Percentiles rank a stretch among this genome's conserved stretches.
Conservation (phyloP, 30 jellyfish, hydroid and myxozoan species). For the Cassiopea xamachana region DNA sequence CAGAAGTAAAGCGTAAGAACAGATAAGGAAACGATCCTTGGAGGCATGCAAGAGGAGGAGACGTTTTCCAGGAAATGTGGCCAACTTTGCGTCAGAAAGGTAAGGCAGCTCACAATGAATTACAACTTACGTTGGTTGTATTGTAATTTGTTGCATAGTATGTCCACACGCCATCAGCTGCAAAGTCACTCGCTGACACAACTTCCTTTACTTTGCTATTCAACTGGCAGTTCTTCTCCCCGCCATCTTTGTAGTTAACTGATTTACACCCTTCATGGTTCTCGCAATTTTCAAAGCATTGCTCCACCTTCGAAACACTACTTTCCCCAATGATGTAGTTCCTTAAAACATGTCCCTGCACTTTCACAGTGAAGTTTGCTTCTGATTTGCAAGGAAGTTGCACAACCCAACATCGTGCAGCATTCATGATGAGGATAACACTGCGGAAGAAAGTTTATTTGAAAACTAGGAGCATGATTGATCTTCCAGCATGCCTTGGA, state of each 20-base stretch:
- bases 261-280: conserved; percentile 8
- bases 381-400: conserved; percentile 33
- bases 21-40: no score
- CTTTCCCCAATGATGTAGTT: not conserved
- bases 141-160: conserved; percentile 19
- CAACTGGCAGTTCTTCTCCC: conserved; percentile 14
- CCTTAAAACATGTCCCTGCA: not conserved
- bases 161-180: conserved; percentile 2
- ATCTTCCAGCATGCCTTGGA: no score
- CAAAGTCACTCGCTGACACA: not conserved
- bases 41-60: no score
- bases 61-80: no score
- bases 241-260: not conserved
- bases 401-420: conserved; percentile 12
- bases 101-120: no score
- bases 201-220: conserved; percentile 11
- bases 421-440: not conserved
- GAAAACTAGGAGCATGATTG: not conserved
- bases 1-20: no score
- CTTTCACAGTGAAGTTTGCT: conserved; percentile 3
- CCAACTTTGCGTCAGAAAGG: no score
- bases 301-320: not conserved
- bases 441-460: not conserved
- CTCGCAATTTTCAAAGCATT: conserved; percentile 25
- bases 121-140: not conserved